Conservation (phyloP, 2,888 invertebrate species). For the Sinelater perroti region DNA sequence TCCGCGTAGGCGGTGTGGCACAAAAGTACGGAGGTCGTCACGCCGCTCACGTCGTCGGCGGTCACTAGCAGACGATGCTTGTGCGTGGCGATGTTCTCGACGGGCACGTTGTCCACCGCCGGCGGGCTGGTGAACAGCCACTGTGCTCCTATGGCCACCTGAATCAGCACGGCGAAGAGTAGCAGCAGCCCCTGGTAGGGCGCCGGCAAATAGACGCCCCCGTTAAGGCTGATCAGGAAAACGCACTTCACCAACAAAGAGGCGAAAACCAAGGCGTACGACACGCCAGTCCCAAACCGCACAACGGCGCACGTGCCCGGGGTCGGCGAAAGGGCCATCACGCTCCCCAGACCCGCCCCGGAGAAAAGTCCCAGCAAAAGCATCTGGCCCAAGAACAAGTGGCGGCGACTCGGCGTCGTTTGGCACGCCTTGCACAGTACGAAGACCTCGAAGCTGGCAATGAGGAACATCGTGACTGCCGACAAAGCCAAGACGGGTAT, state of each 20-base stretch:
- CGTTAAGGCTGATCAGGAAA: constrained; percentile 89
- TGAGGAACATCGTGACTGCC: constrained; percentile 83
- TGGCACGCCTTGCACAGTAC: constrained; percentile 87
- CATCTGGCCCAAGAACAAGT: constrained; percentile 87
- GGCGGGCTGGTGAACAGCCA: constrained; percentile 87
- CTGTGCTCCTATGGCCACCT: constrained; percentile 84
- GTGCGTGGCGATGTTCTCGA: constrained; percentile 53
- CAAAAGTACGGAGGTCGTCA: constrained; percentile 57
- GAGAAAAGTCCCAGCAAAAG: constrained; percentile 84
- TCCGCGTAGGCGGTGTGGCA: constrained; percentile 77
- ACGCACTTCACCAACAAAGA: constrained; percentile 93
- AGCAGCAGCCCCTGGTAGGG: constrained; percentile 90
- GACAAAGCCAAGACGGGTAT: constrained; percentile 87
- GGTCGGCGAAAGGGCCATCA: constrained; percentile 81
- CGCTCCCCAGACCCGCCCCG: constrained; percentile 81
- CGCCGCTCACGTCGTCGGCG: constrained; percentile 57
- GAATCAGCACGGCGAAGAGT: constrained; percentile 90
- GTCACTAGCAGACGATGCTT: constrained; percentile 57
- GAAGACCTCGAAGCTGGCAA: constrained; percentile 88
- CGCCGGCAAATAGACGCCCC: constrained; percentile 90
- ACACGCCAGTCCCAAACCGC: constrained; percentile 82
- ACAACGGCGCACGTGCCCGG: constrained; percentile 83
- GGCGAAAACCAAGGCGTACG: constrained; percentile 88
- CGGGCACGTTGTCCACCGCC: constrained; percentile 62
- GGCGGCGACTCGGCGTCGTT: constrained; percentile 83